phyloP scores from a whole-genome alignment of 2,797 vertebrate species.

The Otus scops region DNA sequence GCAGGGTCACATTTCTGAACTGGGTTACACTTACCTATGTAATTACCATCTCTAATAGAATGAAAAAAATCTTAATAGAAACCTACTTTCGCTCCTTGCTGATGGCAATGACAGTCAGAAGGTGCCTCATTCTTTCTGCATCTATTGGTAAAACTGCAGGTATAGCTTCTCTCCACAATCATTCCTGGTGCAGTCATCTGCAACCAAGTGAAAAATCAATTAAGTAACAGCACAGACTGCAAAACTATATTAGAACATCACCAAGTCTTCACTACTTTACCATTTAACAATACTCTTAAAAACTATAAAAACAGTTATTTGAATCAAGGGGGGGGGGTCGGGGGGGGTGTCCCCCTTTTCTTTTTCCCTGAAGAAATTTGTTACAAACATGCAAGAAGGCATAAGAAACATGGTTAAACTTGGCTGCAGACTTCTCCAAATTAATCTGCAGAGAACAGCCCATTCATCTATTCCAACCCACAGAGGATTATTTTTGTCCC shows the following conservation, averaged over 20 bases:
- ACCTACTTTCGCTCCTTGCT: constrained; percentile 80
- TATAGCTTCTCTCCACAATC: constrained; percentile 73
- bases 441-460: not conserved
- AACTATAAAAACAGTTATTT: not conserved
- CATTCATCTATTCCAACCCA: not conserved
- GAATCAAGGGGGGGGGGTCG: not conserved
- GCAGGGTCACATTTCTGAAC: not conserved
- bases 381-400: not conserved
- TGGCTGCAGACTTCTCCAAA: not conserved
- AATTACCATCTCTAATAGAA: not conserved
- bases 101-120: constrained; percentile 78
- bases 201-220: constrained; percentile 38
- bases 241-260: not conserved
- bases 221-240: not conserved
- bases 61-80: not conserved
- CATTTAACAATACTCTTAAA: not conserved
- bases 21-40: not conserved
- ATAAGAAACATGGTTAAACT: not conserved
- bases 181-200: constrained; percentile 31
- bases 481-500: not conserved
- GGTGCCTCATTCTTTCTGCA: constrained; percentile 76
- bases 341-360: not conserved
- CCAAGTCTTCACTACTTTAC: not conserved
- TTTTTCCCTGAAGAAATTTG: not conserved
- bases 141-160: constrained; percentile 77